Base-by-base conservation (phyloP, 2,113 vertebrate species). In the Ciconia maguari region DNA sequence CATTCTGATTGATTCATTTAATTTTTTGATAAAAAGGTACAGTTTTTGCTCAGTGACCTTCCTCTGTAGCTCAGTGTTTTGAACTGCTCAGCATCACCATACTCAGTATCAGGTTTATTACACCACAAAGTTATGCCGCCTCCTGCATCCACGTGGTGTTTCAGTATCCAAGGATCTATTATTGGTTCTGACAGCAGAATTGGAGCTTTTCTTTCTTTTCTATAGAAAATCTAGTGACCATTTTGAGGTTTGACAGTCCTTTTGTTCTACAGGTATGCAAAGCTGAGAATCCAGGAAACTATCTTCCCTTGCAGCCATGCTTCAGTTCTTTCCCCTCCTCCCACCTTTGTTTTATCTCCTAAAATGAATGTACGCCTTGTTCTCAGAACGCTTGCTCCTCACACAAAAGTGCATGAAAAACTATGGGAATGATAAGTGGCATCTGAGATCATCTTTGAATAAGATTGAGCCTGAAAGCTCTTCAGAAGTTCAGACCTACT, bases 391-490 rank as follows among this genome's bases (percentile, higher is more conserved):
- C n/a, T 57, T 83, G 32, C 70, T 88, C 75, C 44, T 92, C 92
- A 84, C 42, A 49, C 30, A 34, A n/a, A 94, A 80, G 19, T 22
- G 30, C 55, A 69, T 78, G 87, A 90, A 87, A 84, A 97, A 54
- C 4, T 0, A 77, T 69, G 51, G 52, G 82, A 90, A 94, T 81
- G 65, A 87, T 97, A 93, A 96, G 51, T 89, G 66, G 52, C 71
- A 72, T 57, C 36, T 95, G 87, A 97, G 58, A 96, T 91, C 54
- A 95, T 92, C 62, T 55, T 89, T 75, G 24, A 94, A 17, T 57
- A 89, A 91, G 94, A 96, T 30, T 34, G 91, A 94, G 92, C 90
- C 76, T 90, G 76, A 95, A 94, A 91, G 94, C 83, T 93, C 88
- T 86, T 89, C 87, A 77, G 82, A 97, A 95, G 71, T 83, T 77